Evolutionary conservation across 2,113 vertebrate genomes (phyloP), one percentile per base, ranked within the genome.

Genomic region (Parus major): DNA sequence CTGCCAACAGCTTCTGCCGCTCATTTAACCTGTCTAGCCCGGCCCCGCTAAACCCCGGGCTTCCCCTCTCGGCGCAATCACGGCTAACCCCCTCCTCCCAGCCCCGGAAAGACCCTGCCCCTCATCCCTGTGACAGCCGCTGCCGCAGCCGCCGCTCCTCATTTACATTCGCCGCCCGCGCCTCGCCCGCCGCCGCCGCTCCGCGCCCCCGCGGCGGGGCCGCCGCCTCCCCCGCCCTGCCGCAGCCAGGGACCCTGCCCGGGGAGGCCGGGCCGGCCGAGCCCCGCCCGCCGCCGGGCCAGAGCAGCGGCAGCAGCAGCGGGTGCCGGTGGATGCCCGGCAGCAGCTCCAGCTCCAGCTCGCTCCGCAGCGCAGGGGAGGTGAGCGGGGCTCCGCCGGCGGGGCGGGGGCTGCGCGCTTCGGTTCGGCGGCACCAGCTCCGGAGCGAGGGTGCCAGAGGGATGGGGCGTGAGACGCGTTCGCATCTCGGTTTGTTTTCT

Each of bases 261-360:
- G 66, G 66, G 46, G 66, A 69, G 66, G 66, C 66, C 66, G 66
- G 66, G 66, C 66, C 46, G 66, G 46, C 46, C n/a, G 46, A 86
- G 86, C 86, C 50, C 81, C 92, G 82, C 92, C 92, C 69, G 80
- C 86, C 75, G 68, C 56, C 55, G 57, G 90, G 77, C 35, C 65
- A 72, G 31, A 12, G 25, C 42, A 11, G 29, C 39, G 63, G 24
- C 29, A 27, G 65, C n/a, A 12, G 36, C 53, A 11, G 20, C n/a
- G 29, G 12, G 65, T n/a, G 56, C 65, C 35, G 35, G 53, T 55
- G 53, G 17, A 20, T 27, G 42, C 71, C 61, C 28, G 33, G 33
- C 50, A 21, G 59, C 24, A 24, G 25, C 39, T 15, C 63, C 56
- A 8, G 24, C n/a, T 49, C 29, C 39, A 39, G 29, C 25, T 42